Evolutionary conservation across 2,113 vertebrate species (phyloP).

Genomic region (Phrynosoma blainvillii): DNA sequence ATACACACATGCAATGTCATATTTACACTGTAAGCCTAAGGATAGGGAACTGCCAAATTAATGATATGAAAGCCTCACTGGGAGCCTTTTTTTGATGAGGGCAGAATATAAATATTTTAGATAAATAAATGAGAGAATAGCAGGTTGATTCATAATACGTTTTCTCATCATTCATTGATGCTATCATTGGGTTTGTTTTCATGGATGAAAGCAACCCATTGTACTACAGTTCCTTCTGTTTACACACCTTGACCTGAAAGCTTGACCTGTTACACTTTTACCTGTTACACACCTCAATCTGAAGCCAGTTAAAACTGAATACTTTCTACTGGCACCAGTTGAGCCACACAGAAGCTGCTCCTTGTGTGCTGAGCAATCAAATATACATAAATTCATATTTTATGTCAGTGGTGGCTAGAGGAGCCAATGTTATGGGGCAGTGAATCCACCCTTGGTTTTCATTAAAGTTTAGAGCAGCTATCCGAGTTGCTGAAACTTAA

Average conservation of each 20-base stretch:
- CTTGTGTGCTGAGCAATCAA: neutral
- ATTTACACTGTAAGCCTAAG: too few relatives aligned
- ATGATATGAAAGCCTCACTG: neutral
- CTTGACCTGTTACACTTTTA: neutral
- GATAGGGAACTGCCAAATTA: too few relatives aligned
- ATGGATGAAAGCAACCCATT: neutral
- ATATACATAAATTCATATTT: neutral
- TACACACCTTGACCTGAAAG: neutral
- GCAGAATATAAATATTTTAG: neutral
- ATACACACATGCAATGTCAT: too few relatives aligned
- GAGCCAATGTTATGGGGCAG: too few relatives aligned
- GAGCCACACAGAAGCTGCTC: neutral
- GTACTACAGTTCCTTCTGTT: too few relatives aligned
- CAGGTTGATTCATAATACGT: neutral
- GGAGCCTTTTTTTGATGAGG: neutral
- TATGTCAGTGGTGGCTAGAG: too few relatives aligned
- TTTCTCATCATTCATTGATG: neutral
- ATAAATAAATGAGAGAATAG: neutral
- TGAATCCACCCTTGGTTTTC: too few relatives aligned
- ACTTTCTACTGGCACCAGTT: neutral
- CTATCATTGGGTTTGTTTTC: neutral
- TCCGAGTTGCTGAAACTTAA: too few relatives aligned
- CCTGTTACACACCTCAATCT: neutral
- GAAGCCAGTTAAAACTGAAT: neutral
- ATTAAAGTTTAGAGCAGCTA: too few relatives aligned